Conservation (phyloP, 1,140 invertebrate species). For the Ganaspis sp. region DNA sequence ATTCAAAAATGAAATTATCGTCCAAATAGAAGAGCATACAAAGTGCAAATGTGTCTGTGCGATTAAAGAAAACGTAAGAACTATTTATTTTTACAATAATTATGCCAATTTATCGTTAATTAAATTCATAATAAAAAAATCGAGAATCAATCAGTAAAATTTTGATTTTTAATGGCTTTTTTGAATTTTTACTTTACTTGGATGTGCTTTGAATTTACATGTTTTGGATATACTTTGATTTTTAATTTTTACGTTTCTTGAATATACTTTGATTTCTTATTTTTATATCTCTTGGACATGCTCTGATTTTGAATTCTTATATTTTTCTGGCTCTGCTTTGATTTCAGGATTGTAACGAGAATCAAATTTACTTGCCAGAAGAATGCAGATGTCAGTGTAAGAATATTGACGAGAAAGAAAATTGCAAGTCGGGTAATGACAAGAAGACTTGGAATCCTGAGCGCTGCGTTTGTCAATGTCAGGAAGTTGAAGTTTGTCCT, state of each 20-base stretch:
- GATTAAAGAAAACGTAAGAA: constrained; percentile 75
- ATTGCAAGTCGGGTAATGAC: constrained; percentile 63
- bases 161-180: no score
- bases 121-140: constrained; percentile 18
- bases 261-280: no score
- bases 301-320: not conserved
- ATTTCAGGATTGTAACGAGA: constrained; percentile 70
- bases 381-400: constrained; percentile 75
- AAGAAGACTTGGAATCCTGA: constrained; percentile 80
- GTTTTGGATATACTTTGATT: no score
- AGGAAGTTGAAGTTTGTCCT: constrained; percentile 76
- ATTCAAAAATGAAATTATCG: constrained; percentile 59
- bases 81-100: constrained; percentile 37
- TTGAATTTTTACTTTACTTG: no score
- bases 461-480: constrained; percentile 79
- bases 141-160: not conserved
- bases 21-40: constrained; percentile 78
- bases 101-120: no score
- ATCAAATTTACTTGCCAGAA: constrained; percentile 69
- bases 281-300: no score
- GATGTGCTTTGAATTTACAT: no score
- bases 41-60: constrained; percentile 80
- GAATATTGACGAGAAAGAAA: constrained; percentile 70
- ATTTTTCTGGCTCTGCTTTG: constrained; percentile 11
- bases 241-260: no score